These are phyloP conservation scores for Hemicentrotus pulcherrimus DNA, from an alignment of 35 echinoderm and acorn worm genomes.

Conservation along the genomic window DNA sequence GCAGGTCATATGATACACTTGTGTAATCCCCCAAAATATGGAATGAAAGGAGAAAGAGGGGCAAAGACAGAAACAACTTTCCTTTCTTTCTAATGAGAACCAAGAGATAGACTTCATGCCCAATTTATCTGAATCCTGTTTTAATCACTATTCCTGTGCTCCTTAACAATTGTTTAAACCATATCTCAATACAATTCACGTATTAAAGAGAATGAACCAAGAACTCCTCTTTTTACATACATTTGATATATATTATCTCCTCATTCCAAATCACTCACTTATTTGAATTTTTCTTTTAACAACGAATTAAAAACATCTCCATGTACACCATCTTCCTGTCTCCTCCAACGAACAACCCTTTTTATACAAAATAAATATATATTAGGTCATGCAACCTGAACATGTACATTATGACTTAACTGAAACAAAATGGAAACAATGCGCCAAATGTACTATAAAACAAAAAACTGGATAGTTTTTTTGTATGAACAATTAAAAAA, in stretches of 20 bases:
- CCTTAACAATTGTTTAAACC: not conserved
- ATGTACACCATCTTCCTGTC: not conserved
- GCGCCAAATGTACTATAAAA: constrained; percentile 1
- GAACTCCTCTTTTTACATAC: not conserved
- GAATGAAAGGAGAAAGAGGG: no score
- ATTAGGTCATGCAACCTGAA: not conserved
- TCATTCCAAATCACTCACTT: not conserved
- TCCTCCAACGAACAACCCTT: not conserved
- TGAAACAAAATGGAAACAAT: not conserved
- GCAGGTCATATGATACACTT: no score
- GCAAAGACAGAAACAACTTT: no score
- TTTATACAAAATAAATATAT: constrained; percentile 41
- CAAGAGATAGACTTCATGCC: not conserved
- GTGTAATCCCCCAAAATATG: no score
- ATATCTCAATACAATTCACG: not conserved
- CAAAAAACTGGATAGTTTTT: not conserved
- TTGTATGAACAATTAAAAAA: constrained; percentile 14
- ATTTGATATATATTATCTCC: not conserved
- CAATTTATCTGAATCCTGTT: not conserved
- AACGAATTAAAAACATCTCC: not conserved
- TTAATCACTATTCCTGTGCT: not conserved
- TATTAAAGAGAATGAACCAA: not conserved
- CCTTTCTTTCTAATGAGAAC: no score
- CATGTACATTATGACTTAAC: constrained; percentile 31
- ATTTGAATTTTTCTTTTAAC: not conserved